Evolutionary conservation across 2,888 invertebrate genomes (phyloP), one percentile per base, ranked within the genome.

Genomic region (Cacoxenus indagator): DNA sequence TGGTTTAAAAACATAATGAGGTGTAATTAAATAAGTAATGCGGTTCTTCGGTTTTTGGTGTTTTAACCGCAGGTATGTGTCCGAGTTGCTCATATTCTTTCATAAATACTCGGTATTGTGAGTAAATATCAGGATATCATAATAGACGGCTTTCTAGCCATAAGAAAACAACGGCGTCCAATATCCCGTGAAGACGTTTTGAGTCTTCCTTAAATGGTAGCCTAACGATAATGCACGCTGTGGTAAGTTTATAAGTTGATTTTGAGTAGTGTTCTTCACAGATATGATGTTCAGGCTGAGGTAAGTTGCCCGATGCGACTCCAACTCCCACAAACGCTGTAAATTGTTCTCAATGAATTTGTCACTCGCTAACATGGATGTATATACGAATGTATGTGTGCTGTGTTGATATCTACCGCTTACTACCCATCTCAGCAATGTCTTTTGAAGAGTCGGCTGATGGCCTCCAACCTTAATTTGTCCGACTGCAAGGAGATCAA

Each of bases 1-100:
- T 61, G 68, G 72, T 29, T 67, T 70, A 5, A 72, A 54, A 1
- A 75, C 73, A 22, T 65, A 75, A n/a, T 75, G 70, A 27, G 72
- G 72, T 1, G 73, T 71, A 24, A 73, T 54, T 17, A n/a, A n/a
- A n/a, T n/a, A 51, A 73, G 26, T 65, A 69, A 64, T 72, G 72
- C 5, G 70, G 61, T 55, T 70, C 37, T 37, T 37, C 37, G 37
- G 37, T 37, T 37, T 37, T 37, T 17, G 68, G 46, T 6, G 6
- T 68, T 37, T 55, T 54, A 5, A 64, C 64, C n/a, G 59, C 68
- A 6, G 65, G 19, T 8, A 64, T 57, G 46, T 64, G 65, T 46
- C n/a, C 62, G 1, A 55, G 68, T 37, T 37, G 37, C 11, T 37
- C 37, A 37, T 37, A 37, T 37, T 37, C 37, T 11, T 37, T 11